A percentile compares a stretch with the other conserved stretches of the same genome.
These are phyloP conservation scores for Halocaridina rubra DNA, from an alignment of 2,888 invertebrate species.

Conservation along the genomic window DNA sequence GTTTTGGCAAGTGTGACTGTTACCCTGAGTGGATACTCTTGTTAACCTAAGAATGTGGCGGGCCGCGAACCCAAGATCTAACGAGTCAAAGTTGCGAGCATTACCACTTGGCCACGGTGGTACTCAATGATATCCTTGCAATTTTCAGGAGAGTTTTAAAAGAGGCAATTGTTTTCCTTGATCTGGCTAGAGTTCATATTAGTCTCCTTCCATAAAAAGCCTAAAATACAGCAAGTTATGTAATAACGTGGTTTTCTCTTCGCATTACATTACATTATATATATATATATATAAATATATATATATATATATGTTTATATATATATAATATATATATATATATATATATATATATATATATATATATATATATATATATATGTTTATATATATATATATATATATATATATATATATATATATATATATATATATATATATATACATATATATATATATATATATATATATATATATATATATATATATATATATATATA, in stretches of 20 bases:
- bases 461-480: neutral
- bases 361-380: neutral
- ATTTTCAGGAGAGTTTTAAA: too few species aligned
- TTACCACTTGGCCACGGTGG: too few species aligned
- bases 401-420: neutral
- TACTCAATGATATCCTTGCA: too few species aligned
- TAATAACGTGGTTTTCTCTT: too few species aligned
- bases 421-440: neutral
- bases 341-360: neutral
- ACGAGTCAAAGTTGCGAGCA: too few species aligned
- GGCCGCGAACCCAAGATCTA: too few species aligned
- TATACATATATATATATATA: neutral
- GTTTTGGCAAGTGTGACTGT: too few species aligned
- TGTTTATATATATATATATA: neutral
- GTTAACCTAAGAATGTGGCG: too few species aligned
- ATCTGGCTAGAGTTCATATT: too few species aligned
- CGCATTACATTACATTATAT: too few species aligned
- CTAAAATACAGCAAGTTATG: neutral
- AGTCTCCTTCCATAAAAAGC: neutral
- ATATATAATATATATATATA: neutral
- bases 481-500: neutral
- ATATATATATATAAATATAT: neutral
- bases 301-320: neutral
- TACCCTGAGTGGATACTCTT: too few species aligned
- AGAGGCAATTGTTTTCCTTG: too few species aligned